Evolutionary conservation across 2,888 invertebrate species (phyloP).

Genomic region (Dynastes maya): DNA sequence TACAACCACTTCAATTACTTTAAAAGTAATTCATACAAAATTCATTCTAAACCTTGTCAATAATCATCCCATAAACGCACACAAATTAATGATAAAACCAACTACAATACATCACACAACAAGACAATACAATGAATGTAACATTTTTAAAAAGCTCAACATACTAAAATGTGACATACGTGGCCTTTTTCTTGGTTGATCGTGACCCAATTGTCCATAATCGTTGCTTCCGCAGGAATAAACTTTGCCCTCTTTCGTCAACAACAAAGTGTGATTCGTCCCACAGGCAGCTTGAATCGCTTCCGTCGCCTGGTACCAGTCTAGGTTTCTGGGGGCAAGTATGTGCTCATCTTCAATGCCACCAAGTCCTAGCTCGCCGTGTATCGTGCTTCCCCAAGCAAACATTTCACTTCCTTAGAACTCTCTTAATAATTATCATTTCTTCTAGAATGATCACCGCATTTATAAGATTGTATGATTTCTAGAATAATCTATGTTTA

Average conservation of each 20-base stretch:
- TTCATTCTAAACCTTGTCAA: not conserved
- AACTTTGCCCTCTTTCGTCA: slow-evolving; percentile 84
- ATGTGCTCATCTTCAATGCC: slow-evolving; percentile 83
- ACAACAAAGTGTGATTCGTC: slow-evolving; percentile 85
- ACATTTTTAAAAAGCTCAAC: slow-evolving; percentile 62
- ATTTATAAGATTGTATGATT: not conserved
- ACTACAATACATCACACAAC: slow-evolving; percentile 67
- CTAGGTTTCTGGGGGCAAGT: slow-evolving; percentile 75
- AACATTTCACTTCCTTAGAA: slow-evolving; percentile 70
- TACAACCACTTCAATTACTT: no score
- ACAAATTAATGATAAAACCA: slow-evolving; percentile 53
- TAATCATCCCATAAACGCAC: not conserved
- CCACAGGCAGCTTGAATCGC: slow-evolving; percentile 81
- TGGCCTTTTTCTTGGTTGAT: slow-evolving; percentile 77
- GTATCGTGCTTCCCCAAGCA: slow-evolving; percentile 85
- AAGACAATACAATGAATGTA: slow-evolving; percentile 60
- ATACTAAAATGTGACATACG: slow-evolving; percentile 79
- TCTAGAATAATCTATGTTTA: slow-evolving; percentile 37
- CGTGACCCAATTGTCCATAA: slow-evolving; percentile 90
- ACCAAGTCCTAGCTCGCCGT: slow-evolving; percentile 86
- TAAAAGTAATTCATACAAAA: no score
- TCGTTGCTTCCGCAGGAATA: slow-evolving; percentile 96
- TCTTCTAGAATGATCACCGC: slow-evolving; percentile 28
- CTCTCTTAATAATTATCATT: slow-evolving; percentile 16
- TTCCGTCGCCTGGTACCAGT: slow-evolving; percentile 76